Percentiles rank a stretch among this genome's conserved stretches.
These are phyloP conservation scores for Xestoiulus laeticollis DNA, from an alignment of 2,888 invertebrate genomes.

Conservation along the genomic window DNA sequence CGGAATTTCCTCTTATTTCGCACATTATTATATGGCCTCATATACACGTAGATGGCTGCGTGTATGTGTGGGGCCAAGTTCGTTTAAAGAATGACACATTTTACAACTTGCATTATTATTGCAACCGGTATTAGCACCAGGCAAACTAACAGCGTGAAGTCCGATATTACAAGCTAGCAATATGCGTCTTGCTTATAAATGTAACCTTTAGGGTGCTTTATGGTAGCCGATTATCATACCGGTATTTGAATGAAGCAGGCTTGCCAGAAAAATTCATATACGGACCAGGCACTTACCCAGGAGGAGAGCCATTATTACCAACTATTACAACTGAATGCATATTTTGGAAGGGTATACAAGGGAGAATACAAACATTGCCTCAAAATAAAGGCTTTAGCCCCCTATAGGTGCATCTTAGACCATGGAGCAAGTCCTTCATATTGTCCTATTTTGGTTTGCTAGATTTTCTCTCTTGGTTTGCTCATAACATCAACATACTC, in stretches of 20 bases:
- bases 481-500: background rate
- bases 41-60: background rate
- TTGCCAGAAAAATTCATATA: constrained; percentile 15
- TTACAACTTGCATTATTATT: constrained; percentile 18
- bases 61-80: constrained; percentile 12
- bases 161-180: constrained; percentile 34
- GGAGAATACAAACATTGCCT: background rate
- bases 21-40: constrained; percentile 16
- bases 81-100: constrained; percentile 37
- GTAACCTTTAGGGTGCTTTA: constrained; percentile 37
- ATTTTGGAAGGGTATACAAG: background rate
- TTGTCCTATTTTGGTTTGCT: background rate
- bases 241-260: constrained; percentile 17
- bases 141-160: constrained; percentile 34
- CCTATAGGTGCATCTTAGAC: background rate
- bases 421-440: background rate
- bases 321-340: constrained; percentile 5
- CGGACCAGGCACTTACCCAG: constrained; percentile 28
- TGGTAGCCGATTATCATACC: constrained; percentile 29
- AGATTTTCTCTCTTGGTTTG: background rate
- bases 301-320: constrained; percentile 23
- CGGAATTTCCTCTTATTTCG: background rate
- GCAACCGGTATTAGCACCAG: constrained; percentile 37
- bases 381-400: background rate
- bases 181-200: constrained; percentile 31